Percentiles rank a stretch among this genome's conserved stretches.
phyloP scores from a whole-genome alignment of 1,140 invertebrate species.

The Gyrodactylus bullatarudis region DNA sequence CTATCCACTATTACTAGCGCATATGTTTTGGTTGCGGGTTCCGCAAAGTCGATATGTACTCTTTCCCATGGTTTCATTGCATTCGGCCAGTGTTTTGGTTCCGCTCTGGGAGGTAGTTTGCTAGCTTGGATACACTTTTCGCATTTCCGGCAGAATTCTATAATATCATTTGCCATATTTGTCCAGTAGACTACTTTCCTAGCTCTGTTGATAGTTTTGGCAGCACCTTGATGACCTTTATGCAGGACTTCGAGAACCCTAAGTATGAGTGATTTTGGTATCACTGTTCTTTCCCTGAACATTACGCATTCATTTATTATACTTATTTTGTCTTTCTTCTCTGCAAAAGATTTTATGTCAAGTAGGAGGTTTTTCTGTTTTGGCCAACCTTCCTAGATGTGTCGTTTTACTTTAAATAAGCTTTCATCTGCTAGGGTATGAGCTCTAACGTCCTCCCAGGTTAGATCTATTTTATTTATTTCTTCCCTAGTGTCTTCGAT shows the following conservation, averaged over 20 bases:
- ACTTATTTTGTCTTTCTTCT: not conserved
- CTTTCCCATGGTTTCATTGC: not conserved
- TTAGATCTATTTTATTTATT: not conserved
- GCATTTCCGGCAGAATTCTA: not conserved
- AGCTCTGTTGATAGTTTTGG: not conserved
- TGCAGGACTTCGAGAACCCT: not conserved
- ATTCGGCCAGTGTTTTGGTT: not conserved
- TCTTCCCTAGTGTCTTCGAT: not conserved
- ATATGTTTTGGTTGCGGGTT: not conserved
- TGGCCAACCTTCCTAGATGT: not conserved
- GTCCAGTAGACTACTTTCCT: not conserved
- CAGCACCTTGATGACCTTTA: not conserved
- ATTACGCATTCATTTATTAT: not conserved
- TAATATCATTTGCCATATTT: too few species aligned
- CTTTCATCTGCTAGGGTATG: not conserved
- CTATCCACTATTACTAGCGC: constrained; percentile 7
- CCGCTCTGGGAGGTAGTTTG: not conserved
- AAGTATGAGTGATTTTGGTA: not conserved
- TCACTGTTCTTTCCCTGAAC: not conserved
- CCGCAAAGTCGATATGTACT: not conserved
- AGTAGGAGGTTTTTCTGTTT: too few species aligned
- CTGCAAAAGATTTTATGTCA: not conserved
- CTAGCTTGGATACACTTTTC: not conserved
- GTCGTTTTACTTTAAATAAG: not conserved
- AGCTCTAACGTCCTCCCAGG: not conserved